Base-by-base conservation (phyloP, 2,113 vertebrate genomes). In the Pampusana beccarii region DNA sequence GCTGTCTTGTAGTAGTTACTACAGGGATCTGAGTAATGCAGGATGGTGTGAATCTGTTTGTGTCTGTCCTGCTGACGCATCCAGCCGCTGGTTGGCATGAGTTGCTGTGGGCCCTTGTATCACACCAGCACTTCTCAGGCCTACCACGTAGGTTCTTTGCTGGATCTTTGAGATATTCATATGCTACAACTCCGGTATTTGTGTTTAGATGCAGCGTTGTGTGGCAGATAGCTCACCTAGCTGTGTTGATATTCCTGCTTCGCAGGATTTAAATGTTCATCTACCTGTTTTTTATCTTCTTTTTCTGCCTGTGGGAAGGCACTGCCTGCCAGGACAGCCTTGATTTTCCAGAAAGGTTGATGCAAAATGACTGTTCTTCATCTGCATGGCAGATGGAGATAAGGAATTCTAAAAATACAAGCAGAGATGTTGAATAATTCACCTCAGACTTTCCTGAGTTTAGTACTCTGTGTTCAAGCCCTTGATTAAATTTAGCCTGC, bases 391-490 rank as follows among this genome's bases (percentile, higher is more conserved):
- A 11, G 57, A 88, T 65, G 74, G 54, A 92, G 93, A 95, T 90
- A 71, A 95, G 50, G 67, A 90, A 82, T 61, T 89, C 89, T 92
- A 96, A 93, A 92, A 93, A 96, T 93, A 93, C 11, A 53, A 88
- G 81, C 58, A 78, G 57, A 74, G 42, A 51, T 71, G 24, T 65
- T 96, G 88, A 97, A 94, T 95, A 96, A 96, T 96, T 96, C 86
- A 96, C 88, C 51, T 85, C 91, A 93, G 77, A 70, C 80, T 33
- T 89, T 95, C 91, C 80, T 26, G 38, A 79, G 62, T 72, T 85
- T 80, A 90, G 93, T 62, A 89, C 93, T 91, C 36, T 26, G 6
- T 96, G 92, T 94, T 95, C 92, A 72, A 88, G 66, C 31, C 78
- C 80, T 88, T 87, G 80, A 89, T 93, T 97, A 91, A 89, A 89